Evolutionary conservation across 2,113 vertebrate genomes (phyloP).

Genomic region (Cyanoramphus novaezelandiae): DNA sequence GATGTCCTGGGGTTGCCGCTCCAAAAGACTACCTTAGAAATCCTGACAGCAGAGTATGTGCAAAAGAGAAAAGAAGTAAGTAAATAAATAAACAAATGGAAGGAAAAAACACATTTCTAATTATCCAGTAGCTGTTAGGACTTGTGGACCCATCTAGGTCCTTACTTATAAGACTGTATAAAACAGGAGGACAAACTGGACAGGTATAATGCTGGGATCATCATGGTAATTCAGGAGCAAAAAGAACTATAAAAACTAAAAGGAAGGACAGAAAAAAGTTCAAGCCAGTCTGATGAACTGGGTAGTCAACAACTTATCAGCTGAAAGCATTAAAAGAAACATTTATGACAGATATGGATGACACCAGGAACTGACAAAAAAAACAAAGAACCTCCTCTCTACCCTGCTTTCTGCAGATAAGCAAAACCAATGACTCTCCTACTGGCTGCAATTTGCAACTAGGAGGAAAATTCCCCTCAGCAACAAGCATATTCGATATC

Average conservation of each 20-base stretch:
- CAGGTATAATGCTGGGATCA: background rate
- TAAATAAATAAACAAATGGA: background rate
- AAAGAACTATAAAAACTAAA: background rate
- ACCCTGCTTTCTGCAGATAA: slow-evolving; percentile 13
- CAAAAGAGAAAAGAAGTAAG: background rate
- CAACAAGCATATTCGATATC: background rate
- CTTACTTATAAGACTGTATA: background rate
- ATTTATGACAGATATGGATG: background rate
- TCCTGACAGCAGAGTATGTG: background rate
- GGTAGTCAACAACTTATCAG: background rate
- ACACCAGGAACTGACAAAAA: background rate
- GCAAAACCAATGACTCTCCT: background rate
- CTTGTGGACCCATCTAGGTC: background rate
- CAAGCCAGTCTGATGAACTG: background rate
- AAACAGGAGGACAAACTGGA: background rate
- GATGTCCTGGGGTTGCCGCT: background rate
- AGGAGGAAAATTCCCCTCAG: background rate
- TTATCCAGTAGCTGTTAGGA: background rate
- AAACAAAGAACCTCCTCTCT: background rate
- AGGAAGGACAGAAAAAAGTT: background rate
- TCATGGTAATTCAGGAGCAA: background rate
- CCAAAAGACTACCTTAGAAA: background rate
- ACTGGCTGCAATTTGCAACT: background rate
- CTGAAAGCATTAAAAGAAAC: background rate
- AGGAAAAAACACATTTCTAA: background rate